These are phyloP conservation scores for Carollia perspicillata DNA, from an alignment of 2,113 vertebrate species.

Conservation along the genomic window DNA sequence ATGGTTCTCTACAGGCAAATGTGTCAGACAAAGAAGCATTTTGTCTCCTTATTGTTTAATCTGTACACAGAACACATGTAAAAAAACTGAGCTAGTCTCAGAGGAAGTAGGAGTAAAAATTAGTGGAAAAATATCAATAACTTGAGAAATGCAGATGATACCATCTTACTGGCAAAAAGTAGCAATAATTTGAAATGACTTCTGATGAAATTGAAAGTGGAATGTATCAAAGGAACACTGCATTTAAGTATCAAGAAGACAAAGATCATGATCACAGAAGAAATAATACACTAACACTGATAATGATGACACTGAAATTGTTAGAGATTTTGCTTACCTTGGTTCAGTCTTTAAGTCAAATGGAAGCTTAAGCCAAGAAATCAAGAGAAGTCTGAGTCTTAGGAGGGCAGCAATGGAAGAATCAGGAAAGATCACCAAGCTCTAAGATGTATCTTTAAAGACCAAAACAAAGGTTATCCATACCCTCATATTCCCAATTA, in stretches of 20 bases:
- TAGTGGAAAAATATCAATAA: not conserved
- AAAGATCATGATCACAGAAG: not conserved
- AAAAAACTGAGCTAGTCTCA: too few species aligned
- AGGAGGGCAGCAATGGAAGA: not conserved
- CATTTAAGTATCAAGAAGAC: not conserved
- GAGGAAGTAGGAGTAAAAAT: too few species aligned
- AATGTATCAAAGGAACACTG: not conserved
- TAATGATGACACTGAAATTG: not conserved
- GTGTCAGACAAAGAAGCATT: too few species aligned
- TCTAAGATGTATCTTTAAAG: not conserved
- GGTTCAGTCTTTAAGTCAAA: not conserved
- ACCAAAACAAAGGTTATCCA: not conserved
- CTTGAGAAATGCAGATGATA: not conserved
- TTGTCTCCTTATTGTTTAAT: too few species aligned
- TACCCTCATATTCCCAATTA: not conserved
- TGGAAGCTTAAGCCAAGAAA: not conserved
- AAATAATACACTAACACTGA: not conserved
- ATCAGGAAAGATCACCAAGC: not conserved
- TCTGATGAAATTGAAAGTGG: not conserved
- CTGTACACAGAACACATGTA: too few species aligned
- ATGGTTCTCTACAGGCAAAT: too few species aligned
- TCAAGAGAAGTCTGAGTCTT: not conserved
- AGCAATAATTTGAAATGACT: too few species aligned
- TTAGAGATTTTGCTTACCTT: not conserved
- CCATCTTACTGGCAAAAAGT: not conserved